Base-by-base conservation (phyloP, 1,140 invertebrate species). In the Drosophila ohnishii region DNA sequence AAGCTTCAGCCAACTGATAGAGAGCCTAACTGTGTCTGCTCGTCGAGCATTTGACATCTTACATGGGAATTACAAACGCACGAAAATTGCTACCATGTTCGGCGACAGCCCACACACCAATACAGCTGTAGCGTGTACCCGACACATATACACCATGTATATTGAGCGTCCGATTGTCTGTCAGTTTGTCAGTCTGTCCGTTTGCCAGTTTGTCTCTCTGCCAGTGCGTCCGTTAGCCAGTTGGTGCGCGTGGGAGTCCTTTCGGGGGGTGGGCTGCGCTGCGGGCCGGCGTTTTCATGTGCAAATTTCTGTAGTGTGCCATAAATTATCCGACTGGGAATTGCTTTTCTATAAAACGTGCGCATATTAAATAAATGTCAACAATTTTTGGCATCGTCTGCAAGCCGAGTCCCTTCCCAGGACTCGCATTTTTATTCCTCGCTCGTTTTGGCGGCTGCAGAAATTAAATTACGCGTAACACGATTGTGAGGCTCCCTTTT, bases 321-420 rank as follows among this genome's bases (percentile, higher is more conserved):
- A 88, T 88, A 88, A 88, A 88, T 88, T 88, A 88, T 84, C 87
- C 84, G 77, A 80, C 84, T 85, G 84, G 84, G 84, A 88, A 88
- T 88, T 88, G 80, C 84, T 88, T 88, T 88, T 88, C 85, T 89
- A 88, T 88, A 89, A 89, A 88, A 89, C 84, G 84, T 88, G 84
- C 85, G 85, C 84, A 89, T 88, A 88, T 88, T 88, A 88, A 88
- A 88, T 88, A 88, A 88, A 88, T 88, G 84, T 88, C 84, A 88
- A 88, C 86, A 84, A 89, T 78, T 87, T 62, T 77, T 78, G 69
- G 67, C 69, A 73, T 72, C 67, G 62, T 74, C 62, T 58, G 75
- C 71, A 83, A 73, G 72, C 73, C 69, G 65, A 16, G 11, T 5
- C 22, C 48, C 19, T 7, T 40, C 28, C 10, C 16, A 4, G 28